Evolutionary conservation across 2,888 invertebrate genomes (phyloP).

Genomic region (Leucophora obtusa): DNA sequence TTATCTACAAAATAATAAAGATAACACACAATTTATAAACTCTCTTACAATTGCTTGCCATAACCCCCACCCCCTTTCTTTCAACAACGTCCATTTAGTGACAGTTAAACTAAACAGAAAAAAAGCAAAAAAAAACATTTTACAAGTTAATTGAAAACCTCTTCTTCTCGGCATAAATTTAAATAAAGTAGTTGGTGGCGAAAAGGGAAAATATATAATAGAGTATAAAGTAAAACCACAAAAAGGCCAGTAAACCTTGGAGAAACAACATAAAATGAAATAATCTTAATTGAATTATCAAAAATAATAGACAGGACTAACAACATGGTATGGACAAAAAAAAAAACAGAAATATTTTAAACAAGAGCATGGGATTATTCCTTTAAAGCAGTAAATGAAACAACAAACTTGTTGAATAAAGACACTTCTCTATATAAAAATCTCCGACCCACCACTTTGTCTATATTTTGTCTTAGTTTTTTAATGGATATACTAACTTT

Average conservation of each 20-base stretch:
- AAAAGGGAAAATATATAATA: background rate
- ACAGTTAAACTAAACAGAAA: background rate
- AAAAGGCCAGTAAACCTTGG: conserved; percentile 8
- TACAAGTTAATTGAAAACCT: conserved; percentile 56
- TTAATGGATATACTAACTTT: background rate
- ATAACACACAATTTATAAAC: conserved; percentile 21
- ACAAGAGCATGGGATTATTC: background rate
- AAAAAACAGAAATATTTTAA: background rate
- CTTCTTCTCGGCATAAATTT: conserved; percentile 33
- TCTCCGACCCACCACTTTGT: background rate
- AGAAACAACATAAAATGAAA: background rate
- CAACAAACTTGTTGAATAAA: conserved; percentile 22
- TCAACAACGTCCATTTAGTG: conserved; percentile 1
- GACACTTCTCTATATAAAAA: background rate
- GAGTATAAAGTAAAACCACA: background rate
- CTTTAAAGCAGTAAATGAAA: background rate
- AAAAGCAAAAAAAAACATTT: conserved; percentile 15
- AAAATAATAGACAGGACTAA: conserved; percentile 14
- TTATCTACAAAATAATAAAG: conserved; percentile 59
- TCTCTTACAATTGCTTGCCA: too few species aligned
- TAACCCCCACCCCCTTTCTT: background rate
- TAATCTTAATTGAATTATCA: conserved; percentile 60
- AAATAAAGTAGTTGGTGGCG: conserved; percentile 16
- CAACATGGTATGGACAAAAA: background rate
- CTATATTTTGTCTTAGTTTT: background rate